Evolutionary conservation across 2,113 vertebrate genomes (phyloP), one percentile per base, ranked within the genome.

Genomic region (Periophthalmus modestus): DNA sequence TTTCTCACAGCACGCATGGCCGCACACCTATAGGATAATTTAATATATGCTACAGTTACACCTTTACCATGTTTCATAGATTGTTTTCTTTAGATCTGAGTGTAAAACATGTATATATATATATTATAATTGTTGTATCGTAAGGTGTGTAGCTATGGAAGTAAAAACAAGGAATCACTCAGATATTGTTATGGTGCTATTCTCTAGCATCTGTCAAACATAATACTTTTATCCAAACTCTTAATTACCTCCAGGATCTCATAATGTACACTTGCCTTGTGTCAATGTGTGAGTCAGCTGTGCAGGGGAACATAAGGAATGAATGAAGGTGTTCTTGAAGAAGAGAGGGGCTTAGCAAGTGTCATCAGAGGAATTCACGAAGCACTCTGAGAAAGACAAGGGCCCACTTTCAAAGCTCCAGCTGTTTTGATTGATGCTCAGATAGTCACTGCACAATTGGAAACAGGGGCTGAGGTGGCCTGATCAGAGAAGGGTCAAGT

Each of bases 291-390:
- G 77, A 68, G 78, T 88, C 80, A 73, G 80, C 7, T 65, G 74
- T 23, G 77, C 76, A 68, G n/a, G 81, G 81, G 57, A 78, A 82
- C 88, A 88, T 87, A 73, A 82, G 87, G 82, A 88, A 85, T 3
- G 46, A 84, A 87, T 89, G 77, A 73, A 68, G 23, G 50, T 66
- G 63, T 66, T 72, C n/a, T 74, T 65, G 55, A 75, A 66, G 24
- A 46, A 34, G 15, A 74, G 43, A 55, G 54, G 19, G 15, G 28
- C 69, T 75, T 66, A 57, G 68, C 47, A 63, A 87, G 81, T 83
- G 81, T 75, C 82, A 88, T 78, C 85, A 81, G 82, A 75, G 74
- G 70, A 85, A 79, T 86, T 88, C n/a, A 75, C 39, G 0, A 36
- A 69, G 23, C 65, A 4, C 68, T 34, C 13, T 66, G 72, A 83